Conservation (phyloP, 2,113 vertebrate species). For the Triplophysa rosa region DNA sequence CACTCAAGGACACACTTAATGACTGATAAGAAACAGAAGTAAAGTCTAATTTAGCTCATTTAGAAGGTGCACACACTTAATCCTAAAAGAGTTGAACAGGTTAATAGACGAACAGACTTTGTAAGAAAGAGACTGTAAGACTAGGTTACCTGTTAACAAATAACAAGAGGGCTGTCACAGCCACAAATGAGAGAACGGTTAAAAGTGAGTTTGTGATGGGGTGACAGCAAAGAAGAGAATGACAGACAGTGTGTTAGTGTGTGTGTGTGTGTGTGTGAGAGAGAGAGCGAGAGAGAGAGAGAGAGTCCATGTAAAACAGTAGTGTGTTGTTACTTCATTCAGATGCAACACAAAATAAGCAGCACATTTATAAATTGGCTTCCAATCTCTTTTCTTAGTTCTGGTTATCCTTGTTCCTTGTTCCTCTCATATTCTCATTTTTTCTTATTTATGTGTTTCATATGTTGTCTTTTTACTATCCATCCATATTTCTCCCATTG, state of each 20-base stretch:
- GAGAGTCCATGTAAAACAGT: background rate
- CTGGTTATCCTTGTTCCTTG: background rate
- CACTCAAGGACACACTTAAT: background rate
- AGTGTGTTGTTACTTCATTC: background rate
- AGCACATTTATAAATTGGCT: constrained; percentile 32
- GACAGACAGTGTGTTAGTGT: background rate
- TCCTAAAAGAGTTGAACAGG: background rate
- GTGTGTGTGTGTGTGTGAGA: too few species aligned
- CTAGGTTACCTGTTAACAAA: background rate
- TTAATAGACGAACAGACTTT: too few species aligned
- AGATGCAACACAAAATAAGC: constrained; percentile 20
- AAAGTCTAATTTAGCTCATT: background rate
- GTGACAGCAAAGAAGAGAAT: background rate
- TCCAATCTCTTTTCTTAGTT: background rate
- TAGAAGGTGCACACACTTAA: background rate
- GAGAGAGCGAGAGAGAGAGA: background rate
- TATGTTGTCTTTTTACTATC: constrained; percentile 15
- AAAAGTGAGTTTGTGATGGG: background rate
- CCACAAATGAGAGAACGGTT: background rate
- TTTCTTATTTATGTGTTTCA: background rate
- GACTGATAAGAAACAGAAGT: background rate
- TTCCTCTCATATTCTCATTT: background rate
- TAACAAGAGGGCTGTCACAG: background rate
- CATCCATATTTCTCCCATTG: background rate
- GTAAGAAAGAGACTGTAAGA: too few species aligned